Percentiles rank a stretch among this genome's conserved stretches.
These are phyloP conservation scores for Ammodytes dubius DNA, from an alignment of 2,113 vertebrate species.

Conservation along the genomic window DNA sequence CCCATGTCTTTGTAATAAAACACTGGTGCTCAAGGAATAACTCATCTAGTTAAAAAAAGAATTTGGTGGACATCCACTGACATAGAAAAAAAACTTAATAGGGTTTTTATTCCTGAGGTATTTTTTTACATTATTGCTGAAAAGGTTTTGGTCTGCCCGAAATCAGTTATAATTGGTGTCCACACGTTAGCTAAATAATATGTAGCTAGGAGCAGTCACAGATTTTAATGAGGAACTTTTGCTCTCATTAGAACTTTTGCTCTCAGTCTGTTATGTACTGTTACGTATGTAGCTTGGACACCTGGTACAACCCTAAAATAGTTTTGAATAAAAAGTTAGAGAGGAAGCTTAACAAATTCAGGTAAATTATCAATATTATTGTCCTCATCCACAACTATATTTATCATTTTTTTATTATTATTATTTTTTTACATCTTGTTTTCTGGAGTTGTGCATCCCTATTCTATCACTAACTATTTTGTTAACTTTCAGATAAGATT, in stretches of 20 bases:
- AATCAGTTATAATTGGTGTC: constrained; percentile 41
- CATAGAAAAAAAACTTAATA: constrained; percentile 34
- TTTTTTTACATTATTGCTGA: constrained; percentile 17
- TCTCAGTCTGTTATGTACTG: constrained; percentile 12
- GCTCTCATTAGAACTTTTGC: constrained; percentile 24
- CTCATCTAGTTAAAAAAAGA: constrained; percentile 5
- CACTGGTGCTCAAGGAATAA: not conserved
- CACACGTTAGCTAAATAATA: constrained; percentile 51
- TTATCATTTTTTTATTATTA: too few species aligned
- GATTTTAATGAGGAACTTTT: constrained; percentile 53
- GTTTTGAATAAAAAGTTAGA: constrained; percentile 1
- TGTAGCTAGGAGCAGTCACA: constrained; percentile 46
- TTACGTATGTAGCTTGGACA: not conserved
- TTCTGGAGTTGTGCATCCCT: constrained; percentile 69
- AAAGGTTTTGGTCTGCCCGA: constrained; percentile 27
- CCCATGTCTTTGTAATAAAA: not conserved
- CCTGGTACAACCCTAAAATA: constrained; percentile 1
- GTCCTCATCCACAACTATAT: too few species aligned
- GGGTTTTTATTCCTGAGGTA: constrained; percentile 36
- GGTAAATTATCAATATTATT: too few species aligned
- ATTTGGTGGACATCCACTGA: not conserved
- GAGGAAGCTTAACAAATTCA: not conserved
- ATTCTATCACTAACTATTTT: constrained; percentile 23
- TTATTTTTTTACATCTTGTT: too few species aligned
- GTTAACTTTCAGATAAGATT: constrained; percentile 28